These are phyloP conservation scores for Diplazon laetatorius DNA, from an alignment of 2,888 invertebrate genomes.

Conservation along the genomic window DNA sequence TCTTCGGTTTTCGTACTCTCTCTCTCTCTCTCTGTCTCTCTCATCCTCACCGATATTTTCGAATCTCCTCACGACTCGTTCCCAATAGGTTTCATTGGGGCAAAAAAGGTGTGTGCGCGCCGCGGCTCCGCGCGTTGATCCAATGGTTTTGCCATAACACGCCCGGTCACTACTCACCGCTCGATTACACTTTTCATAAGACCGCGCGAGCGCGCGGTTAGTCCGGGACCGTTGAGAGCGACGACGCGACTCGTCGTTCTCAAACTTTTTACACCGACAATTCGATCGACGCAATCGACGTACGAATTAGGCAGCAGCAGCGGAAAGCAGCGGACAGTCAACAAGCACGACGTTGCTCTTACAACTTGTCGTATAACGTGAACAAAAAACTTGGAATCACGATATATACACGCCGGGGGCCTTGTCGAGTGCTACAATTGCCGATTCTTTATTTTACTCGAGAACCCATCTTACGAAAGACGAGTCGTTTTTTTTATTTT, in stretches of 20 bases:
- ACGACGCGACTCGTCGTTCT: not conserved
- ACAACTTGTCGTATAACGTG: not conserved
- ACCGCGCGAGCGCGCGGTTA: not conserved
- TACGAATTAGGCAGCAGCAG: conserved; percentile 61
- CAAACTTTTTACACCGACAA: conserved; percentile 37
- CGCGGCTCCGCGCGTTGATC: conserved; percentile 30
- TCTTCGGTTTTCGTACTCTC: conserved; percentile 15
- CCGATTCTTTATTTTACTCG: conserved; percentile 5
- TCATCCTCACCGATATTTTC: conserved; percentile 67
- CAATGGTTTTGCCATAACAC: conserved; percentile 46
- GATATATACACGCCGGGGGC: not conserved
- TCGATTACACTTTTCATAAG: conserved; percentile 54
- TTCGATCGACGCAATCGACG: conserved; percentile 65
- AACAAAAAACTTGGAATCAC: conserved; percentile 33
- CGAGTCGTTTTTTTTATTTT: not conserved
- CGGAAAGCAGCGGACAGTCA: too few relatives aligned
- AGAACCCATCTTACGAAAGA: not conserved
- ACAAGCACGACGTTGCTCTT: conserved; percentile 44
- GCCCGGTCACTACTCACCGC: conserved; percentile 25
- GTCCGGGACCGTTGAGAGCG: too few relatives aligned
- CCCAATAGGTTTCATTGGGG: conserved; percentile 77
- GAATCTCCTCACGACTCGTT: conserved; percentile 75
- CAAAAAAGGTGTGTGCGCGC: conserved; percentile 76
- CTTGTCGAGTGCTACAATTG: conserved; percentile 2
- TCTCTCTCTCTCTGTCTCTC: conserved; percentile 45